Evolutionary conservation across 1,140 invertebrate genomes (phyloP), one percentile per base, ranked within the genome.

Genomic region (Pseudomyrmex gracilis): DNA sequence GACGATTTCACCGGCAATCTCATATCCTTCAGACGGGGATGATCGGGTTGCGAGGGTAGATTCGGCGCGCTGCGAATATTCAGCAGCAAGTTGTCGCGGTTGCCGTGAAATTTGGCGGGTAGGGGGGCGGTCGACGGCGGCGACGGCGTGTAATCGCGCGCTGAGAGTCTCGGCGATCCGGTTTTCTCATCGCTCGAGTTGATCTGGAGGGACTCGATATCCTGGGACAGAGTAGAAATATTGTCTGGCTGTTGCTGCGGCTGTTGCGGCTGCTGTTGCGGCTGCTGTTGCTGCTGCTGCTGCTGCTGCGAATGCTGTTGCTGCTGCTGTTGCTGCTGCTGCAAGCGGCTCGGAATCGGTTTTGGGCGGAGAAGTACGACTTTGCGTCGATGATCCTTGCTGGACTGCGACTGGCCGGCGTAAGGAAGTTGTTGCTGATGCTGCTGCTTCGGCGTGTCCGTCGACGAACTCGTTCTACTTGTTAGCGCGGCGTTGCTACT

Each of bases 51-150:
- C n/a, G 96, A 95, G 1, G 96, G 96, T 82, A 97, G 90, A 91
- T 97, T 97, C 0, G 97, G 97, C 1, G 97, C 96, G 92, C 97
- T 97, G 86, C 96, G 95, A 51, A 97, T 97, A 88, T 97, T 97
- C 90, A 97, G 96, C 95, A 97, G 96, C 55, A 96, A 95, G 87
- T 96, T 95, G 53, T 96, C 95, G 85, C 96, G 96, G 90, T 96
- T 97, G 43, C 95, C 95, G 87, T 97, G 96, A 94, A 97, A 97
- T 93, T 97, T 97, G 78, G 96, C 96, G 2, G 97, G 97, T 80
- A 97, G 92, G 15, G 97, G 97, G 1, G 97, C 97, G 13, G 97
- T 97, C 24, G 97, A 97, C 22, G 97, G 97, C 17, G 97, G 97
- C 13, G 97, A 97, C 9, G 96, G 97, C 2, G 96, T 97, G 85